Evolutionary conservation across 2,797 vertebrate species (phyloP).

Genomic region (Linurgus olivaceus): DNA sequence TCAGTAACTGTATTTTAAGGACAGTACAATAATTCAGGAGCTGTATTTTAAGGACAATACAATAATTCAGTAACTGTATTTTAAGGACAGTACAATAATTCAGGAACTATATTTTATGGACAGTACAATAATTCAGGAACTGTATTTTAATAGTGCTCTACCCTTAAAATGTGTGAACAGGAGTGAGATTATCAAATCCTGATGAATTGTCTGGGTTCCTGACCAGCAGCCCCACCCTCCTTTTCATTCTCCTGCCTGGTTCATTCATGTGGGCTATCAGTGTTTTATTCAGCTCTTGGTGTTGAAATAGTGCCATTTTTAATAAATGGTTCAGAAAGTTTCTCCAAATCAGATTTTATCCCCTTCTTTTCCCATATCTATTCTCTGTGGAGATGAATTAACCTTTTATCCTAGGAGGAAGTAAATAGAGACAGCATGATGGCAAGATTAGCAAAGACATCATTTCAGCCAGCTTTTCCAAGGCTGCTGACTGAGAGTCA

Average conservation of each 20-base stretch:
- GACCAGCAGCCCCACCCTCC: neutral
- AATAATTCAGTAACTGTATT: neutral
- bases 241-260: neutral
- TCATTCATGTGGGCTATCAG: neutral
- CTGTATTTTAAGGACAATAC: neutral
- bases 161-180: neutral
- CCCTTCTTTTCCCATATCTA: neutral
- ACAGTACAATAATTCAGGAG: too few relatives aligned
- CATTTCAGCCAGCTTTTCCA: neutral
- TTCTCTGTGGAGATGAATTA: conserved; percentile 12
- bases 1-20: too few relatives aligned
- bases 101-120: neutral
- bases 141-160: neutral
- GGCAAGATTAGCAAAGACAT: neutral
- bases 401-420: conserved; percentile 19
- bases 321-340: neutral
- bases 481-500: neutral
- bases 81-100: neutral
- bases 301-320: conserved; percentile 2
- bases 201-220: neutral
- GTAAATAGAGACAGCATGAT: neutral
- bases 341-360: neutral
- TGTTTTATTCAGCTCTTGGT: neutral
- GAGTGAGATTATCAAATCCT: neutral
- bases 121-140: neutral